Base-by-base conservation (phyloP, 37 sponge, comb jelly and placozoan species). In the Spongia lamella region DNA sequence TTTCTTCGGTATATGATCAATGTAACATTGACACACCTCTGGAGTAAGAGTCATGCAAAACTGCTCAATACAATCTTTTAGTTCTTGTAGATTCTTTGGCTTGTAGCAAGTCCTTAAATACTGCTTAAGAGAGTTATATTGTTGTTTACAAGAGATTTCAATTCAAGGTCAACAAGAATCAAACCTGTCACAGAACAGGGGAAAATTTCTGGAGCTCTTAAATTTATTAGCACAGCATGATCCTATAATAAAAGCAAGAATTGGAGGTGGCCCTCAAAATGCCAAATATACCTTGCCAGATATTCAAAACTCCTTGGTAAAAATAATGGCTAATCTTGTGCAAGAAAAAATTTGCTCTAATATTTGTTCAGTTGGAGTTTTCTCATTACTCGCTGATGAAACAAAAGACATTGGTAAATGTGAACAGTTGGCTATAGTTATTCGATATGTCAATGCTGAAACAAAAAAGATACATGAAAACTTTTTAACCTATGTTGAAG, bases 201-300 rank as follows among this genome's bases (percentile, higher is more conserved):
- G 83, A 38, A 82, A 87, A 77, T 87, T 76, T 70, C 49, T 58
- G 50, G 82, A 81, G 49, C 63, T 87, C 50, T 38, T 88, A 51
- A 40, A 77, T 62, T 56, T 80, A 26, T 30, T 86, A 59, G 70
- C 66, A 16, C 60, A 63, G 6, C 82, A 82, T 82, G 82, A 82
- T 38, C 61, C 71, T 57, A 36, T 80, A 58, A 58, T 80, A 17
- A 26, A 32, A 20, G 15, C 69, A 30, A 24, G 64, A 38, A 26
- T 80, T 16, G 51, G 16, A 1, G 47, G 9, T 5, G 81, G 77
- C 17, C 81, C 87, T 51, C 57, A 61, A 69, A 79, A 86, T 80
- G 87, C 87, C 40, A 86, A 56, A 39, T 86, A 86, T 73, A 86
- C 82, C 11, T 87, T 82, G 51, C 63, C 72, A 71, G 73, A 61